Evolutionary conservation across 1,140 invertebrate genomes (phyloP), one percentile per base, ranked within the genome.

Genomic region (Bombus confusus): DNA sequence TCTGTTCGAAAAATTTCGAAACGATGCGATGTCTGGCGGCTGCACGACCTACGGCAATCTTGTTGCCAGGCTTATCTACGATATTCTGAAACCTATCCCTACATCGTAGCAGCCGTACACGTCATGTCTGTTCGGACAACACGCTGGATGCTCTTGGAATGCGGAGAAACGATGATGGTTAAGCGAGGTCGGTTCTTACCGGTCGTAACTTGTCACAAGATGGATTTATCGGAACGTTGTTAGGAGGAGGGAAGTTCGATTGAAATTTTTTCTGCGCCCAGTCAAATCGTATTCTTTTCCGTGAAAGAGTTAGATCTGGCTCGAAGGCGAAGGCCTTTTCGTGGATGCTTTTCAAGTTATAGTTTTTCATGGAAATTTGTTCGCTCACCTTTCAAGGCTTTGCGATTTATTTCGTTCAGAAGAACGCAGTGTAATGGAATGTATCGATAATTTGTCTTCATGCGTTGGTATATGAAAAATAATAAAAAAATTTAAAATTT

Each of bases 11-110:
- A 85, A 72, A 86, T 82, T 75, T 68, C 39, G 73, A 43, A 18
- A 28, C 9, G 28, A 8, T 22, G 43, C 15, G 28, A 62, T 12
- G 59, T 62, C 22, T 10, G 39, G 3, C 28, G 15, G 69, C 22
- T 84, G 13, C 59, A 57, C n/a, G 83, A 85, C 34, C 83, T 78
- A 73, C 28, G 78, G 31, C 62, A 88, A 88, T 13, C 78, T 68
- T 43, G 25, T 5, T 28, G 47, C 75, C 64, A 5, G 15, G n/a
- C 64, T 66, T 66, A 66, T 66, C 64, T 66, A n/a, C 13, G 59
- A 62, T 62, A n/a, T 62, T 62, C 59, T 62, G 59, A 62, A 62
- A 62, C 59, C 59, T 62, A n/a, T 62, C 59, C 59, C 47, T n/a
- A n/a, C 59, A 12, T 62, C 10, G 59, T 62, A 62, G 15, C 64